phyloP scores from a whole-genome alignment of 2,797 vertebrate species.

The Sarcophilus harrisii region DNA sequence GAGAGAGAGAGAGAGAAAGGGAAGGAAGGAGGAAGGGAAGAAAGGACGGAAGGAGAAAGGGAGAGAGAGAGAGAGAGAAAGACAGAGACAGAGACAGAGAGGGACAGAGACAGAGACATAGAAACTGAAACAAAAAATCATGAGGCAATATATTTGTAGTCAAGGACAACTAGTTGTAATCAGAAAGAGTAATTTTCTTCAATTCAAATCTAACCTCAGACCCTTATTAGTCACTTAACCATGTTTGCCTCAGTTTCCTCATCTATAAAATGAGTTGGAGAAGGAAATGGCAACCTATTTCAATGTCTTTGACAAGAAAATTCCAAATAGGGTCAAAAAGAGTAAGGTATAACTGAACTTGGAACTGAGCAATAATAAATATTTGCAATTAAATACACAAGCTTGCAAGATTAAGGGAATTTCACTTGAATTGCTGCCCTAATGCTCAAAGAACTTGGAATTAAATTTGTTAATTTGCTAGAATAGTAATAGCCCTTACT shows the following conservation, averaged over 20 bases:
- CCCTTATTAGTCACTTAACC: not conserved
- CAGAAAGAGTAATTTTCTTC: not conserved
- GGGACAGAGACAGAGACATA: no score
- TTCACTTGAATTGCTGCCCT: slow-evolving; percentile 31
- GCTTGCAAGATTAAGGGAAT: slow-evolving; percentile 8
- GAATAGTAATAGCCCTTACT: not conserved
- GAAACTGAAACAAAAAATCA: not conserved
- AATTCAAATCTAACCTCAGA: not conserved
- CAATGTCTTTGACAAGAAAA: not conserved
- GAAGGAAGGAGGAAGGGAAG: no score
- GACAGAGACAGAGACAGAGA: no score
- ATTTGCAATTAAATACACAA: slow-evolving; percentile 34
- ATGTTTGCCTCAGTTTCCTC: not conserved
- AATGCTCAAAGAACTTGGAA: slow-evolving; percentile 29
- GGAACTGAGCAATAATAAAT: not conserved
- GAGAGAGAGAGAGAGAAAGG: no score
- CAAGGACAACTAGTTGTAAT: not conserved
- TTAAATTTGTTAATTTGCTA: not conserved
- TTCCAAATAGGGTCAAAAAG: not conserved
- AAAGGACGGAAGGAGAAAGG: no score
- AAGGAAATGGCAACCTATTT: not conserved
- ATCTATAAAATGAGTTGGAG: not conserved
- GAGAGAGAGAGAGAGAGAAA: no score
- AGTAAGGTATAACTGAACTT: not conserved
- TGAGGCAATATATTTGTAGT: not conserved